Conservation (phyloP, 2,797 vertebrate species). For the Gymnodraco acuticeps region DNA sequence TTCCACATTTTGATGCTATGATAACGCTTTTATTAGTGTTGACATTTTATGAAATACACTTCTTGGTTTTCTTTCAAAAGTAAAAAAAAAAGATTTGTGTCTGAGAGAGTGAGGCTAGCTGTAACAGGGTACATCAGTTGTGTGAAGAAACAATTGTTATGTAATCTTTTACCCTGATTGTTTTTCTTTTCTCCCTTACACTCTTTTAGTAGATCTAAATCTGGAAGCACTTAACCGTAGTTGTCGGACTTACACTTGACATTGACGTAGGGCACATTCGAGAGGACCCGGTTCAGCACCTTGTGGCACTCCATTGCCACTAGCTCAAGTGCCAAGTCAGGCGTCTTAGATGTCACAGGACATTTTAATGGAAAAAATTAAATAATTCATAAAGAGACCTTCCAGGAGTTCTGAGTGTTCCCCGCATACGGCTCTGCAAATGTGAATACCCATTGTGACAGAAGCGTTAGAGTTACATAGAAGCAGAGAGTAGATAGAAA, state of each 20-base stretch:
- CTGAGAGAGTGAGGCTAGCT: too few species aligned
- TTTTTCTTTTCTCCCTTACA: neutral
- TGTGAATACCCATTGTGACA: slow-evolving; percentile 33
- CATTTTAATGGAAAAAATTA: slow-evolving; percentile 82
- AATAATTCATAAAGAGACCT: slow-evolving; percentile 79
- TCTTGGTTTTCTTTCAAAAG: neutral
- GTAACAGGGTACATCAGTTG: too few species aligned
- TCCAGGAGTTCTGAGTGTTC: slow-evolving; percentile 51
- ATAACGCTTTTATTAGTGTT: neutral
- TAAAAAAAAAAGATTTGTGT: too few species aligned
- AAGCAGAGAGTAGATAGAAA: slow-evolving; percentile 9
- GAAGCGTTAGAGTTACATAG: slow-evolving; percentile 29
- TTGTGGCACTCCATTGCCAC: slow-evolving; percentile 68
- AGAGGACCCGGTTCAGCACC: slow-evolving; percentile 66
- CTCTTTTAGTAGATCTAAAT: slow-evolving; percentile 62
- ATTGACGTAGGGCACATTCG: slow-evolving; percentile 47
- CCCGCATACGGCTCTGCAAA: slow-evolving; percentile 25
- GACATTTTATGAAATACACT: neutral
- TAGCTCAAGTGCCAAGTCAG: slow-evolving; percentile 67
- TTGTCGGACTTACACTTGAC: slow-evolving; percentile 47
- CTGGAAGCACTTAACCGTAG: slow-evolving; percentile 72
- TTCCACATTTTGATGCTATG: neutral
- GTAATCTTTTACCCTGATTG: neutral
- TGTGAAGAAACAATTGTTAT: neutral
- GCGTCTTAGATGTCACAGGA: slow-evolving; percentile 82